These are phyloP conservation scores for Drosophila albomicans DNA, from an alignment of 1,140 invertebrate genomes.

Conservation along the genomic window DNA sequence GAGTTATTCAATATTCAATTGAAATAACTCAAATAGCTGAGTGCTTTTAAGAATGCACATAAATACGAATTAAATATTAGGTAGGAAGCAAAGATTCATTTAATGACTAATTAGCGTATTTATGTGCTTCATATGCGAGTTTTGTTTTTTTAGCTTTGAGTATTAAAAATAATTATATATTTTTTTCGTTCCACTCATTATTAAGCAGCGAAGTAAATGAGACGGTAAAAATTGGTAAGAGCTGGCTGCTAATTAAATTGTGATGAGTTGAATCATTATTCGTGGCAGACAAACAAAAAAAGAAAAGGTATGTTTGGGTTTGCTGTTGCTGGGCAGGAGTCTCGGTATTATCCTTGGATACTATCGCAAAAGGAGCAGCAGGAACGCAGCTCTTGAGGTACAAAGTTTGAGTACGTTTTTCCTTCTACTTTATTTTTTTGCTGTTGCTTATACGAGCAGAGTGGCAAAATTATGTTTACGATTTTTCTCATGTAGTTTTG, in stretches of 20 bases:
- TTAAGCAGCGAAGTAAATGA: not conserved
- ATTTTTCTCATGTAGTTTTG: conserved; percentile 26
- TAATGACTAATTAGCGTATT: conserved; percentile 1
- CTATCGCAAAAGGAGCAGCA: not conserved
- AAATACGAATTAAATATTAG: not conserved
- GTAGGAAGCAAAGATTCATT: not conserved
- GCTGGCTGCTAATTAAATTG: conserved; percentile 29
- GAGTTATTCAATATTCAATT: no score
- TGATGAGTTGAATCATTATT: conserved; percentile 27
- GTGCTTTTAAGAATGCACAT: not conserved
- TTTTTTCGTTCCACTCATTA: not conserved
- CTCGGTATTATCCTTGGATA: conserved; percentile 2
- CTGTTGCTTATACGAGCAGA: conserved; percentile 12
- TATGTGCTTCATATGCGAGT: not conserved
- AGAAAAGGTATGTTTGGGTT: not conserved
- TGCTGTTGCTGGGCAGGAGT: not conserved
- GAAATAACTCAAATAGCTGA: no score
- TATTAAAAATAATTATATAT: not conserved
- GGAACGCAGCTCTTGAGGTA: conserved; percentile 10
- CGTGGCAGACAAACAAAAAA: not conserved
- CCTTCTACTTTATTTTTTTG: not conserved
- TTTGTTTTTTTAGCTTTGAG: not conserved
- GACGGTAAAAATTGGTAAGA: not conserved
- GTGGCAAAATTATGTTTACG: conserved; percentile 29
- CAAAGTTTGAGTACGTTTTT: conserved; percentile 15